Base-by-base conservation (phyloP, 35 echinoderm and acorn worm genomes). In the Patiria miniata region DNA sequence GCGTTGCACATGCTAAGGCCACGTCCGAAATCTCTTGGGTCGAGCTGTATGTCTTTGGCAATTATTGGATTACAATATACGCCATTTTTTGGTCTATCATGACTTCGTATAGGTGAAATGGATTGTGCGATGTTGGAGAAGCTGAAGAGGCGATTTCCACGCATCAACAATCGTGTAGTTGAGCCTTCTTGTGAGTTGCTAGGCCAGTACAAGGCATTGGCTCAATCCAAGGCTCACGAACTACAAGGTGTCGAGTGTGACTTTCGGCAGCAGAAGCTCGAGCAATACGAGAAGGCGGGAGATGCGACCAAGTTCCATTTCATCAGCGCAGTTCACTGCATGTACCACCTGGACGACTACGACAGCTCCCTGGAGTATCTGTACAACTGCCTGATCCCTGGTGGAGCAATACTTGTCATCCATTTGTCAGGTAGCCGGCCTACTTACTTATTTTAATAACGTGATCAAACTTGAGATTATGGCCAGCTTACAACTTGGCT, bases 301-400 rank as follows among this genome's bases (percentile, higher is more conserved):
- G 8, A 52, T 9, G 16, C 18, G 8, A 21, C 78, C 78, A 90
- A 86, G 18, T 90, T 80, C 42, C 92, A 94, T 36, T 90, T 94
- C 33, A 94, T 94, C 54, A 90, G 78, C 54, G 92, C 92, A 39
- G 90, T 94, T 36, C 92, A 94, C 90, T 94, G 87, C 38, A 12
- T 94, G n/a, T 94, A 94, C 47, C 86, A 90, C 22, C n/a, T 52
- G 19, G 55, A 90, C 5, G 83, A 94, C 26, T 53, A 39, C 10
- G 78, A 80, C 42, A 51, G 42, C 18, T 39, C 42, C 2, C 53
- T 90, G 58, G 50, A 52, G 80, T 51, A 90, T 78, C 22, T 90
- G 68, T 77, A 83, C 19, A 68, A 56, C 21, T 51, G 61, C 21
- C 44, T 90, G 9, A 40, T 53, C 8, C 80, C 68, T 15, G 88